These are phyloP conservation scores for Thunnus albacares DNA, from an alignment of 2,797 vertebrate species.

Conservation along the genomic window DNA sequence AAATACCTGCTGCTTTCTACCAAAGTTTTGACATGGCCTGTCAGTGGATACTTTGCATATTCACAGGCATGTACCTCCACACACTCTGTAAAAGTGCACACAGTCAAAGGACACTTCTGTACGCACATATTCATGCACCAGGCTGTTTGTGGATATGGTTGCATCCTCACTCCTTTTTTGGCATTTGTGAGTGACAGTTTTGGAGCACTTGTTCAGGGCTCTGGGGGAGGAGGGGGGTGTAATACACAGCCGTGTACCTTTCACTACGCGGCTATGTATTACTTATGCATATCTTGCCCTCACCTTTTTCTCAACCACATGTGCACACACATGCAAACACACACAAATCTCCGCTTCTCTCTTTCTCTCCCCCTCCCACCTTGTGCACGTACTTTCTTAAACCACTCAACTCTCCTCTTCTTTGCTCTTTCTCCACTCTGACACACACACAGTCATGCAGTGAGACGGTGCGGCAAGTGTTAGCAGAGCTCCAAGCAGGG, in stretches of 20 bases:
- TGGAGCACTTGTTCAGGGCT: slow-evolving; percentile 69
- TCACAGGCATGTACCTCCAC: neutral
- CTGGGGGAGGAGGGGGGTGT: neutral
- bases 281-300: slow-evolving; percentile 53
- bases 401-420: slow-evolving; percentile 1
- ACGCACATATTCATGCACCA: neutral
- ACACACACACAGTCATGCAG: slow-evolving; percentile 18
- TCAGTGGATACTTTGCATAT: slow-evolving; percentile 36
- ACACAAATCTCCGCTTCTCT: neutral
- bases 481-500: neutral
- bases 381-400: neutral
- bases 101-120: slow-evolving; percentile 34
- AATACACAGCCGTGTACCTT: neutral
- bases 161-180: slow-evolving; percentile 43
- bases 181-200: slow-evolving; percentile 78
- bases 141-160: slow-evolving; percentile 26
- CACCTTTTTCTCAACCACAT: slow-evolving; percentile 27
- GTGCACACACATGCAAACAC: neutral
- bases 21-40: slow-evolving; percentile 35
- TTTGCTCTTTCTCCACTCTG: neutral
- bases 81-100: neutral
- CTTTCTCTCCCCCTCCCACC: neutral
- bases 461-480: neutral
- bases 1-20: slow-evolving; percentile 18
- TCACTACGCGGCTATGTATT: slow-evolving; percentile 48